phyloP scores from a whole-genome alignment of 2,888 invertebrate species.

The Congeria kusceri region DNA sequence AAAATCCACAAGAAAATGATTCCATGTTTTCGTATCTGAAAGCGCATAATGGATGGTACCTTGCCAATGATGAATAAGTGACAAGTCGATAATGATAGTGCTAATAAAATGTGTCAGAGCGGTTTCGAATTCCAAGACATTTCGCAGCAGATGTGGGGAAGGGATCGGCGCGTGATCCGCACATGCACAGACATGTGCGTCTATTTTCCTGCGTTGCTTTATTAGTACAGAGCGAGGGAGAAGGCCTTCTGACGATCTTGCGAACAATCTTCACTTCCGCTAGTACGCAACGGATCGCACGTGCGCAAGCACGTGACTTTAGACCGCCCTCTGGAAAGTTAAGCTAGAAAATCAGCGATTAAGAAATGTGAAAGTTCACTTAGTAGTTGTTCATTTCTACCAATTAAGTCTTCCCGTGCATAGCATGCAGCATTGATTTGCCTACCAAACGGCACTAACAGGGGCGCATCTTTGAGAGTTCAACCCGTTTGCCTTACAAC shows the following conservation, averaged over 20 bases:
- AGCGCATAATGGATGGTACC: too few relatives aligned
- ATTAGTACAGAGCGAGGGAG: background rate
- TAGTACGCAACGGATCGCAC: slow-evolving; percentile 29
- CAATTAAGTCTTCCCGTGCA: too few relatives aligned
- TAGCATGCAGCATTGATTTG: too few relatives aligned
- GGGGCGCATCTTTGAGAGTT: too few relatives aligned
- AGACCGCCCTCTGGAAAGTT: slow-evolving; percentile 34
- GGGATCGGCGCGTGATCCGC: slow-evolving; percentile 12
- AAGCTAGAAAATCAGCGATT: slow-evolving; percentile 33
- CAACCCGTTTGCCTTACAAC: too few relatives aligned
- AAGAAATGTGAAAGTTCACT: slow-evolving; percentile 26
- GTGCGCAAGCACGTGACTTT: slow-evolving; percentile 50
- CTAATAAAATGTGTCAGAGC: background rate
- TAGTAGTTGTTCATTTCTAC: too few relatives aligned
- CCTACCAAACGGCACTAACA: too few relatives aligned
- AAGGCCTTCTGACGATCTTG: background rate
- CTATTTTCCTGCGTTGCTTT: background rate
- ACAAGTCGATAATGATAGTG: background rate
- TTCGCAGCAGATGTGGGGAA: slow-evolving; percentile 31
- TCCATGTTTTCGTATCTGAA: too few relatives aligned
- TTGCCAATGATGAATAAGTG: too few relatives aligned
- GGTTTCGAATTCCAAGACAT: slow-evolving; percentile 21
- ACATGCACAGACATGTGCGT: slow-evolving; percentile 2
- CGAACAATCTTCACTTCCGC: slow-evolving; percentile 50
- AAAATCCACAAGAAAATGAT: too few relatives aligned